Evolutionary conservation across 2,888 invertebrate species (phyloP), one percentile per base, ranked within the genome.

Genomic region (Fabriciana adippe): DNA sequence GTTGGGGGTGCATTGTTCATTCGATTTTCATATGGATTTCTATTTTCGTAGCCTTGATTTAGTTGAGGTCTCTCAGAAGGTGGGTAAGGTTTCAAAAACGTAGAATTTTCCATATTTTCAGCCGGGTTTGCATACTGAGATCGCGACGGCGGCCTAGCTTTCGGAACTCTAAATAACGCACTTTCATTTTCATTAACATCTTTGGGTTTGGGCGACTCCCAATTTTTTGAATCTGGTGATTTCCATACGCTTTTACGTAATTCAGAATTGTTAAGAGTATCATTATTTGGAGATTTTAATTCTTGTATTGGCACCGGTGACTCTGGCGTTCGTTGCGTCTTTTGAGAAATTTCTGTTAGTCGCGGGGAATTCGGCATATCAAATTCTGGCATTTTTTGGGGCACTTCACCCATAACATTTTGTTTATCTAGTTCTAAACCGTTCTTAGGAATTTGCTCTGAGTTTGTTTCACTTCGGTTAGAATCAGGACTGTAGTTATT

Each of bases 21-120:
- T 76, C 88, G 84, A 67, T 79, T 86, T 61, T 93, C 91, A 66
- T 91, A 93, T 8, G 90, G 88, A 81, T 83, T 90, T 74, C 92
- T 84, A 66, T 90, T 88, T 59, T 93, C 93, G 69, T 89, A 92
- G 1, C 90, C 88, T 74, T 90, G 88, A 68, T 79, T 87, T 26
- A 88, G 69, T 66, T 87, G 85, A 6, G 89, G 86, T 74, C 88
- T 85, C 51, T 94, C 94, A 5, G 91, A 88, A 4, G 94, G 94
- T 54, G 94, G 95, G 73, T 93, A 94, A 0, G 95, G 95, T 80
- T 95, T 94, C 16, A 95, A 80, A 79, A 95, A 95, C 8, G 95
- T 94, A 8, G 93, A 91, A 71, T 91, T 89, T 74, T 93, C 93
- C 55, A 90, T 66, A 15, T 88, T 81, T 61, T 93, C 92, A 0